Percentiles rank a stretch among this genome's conserved stretches.
Evolutionary conservation across 2,888 invertebrate genomes (phyloP).

Genomic region (Euplagia quadripunctaria): DNA sequence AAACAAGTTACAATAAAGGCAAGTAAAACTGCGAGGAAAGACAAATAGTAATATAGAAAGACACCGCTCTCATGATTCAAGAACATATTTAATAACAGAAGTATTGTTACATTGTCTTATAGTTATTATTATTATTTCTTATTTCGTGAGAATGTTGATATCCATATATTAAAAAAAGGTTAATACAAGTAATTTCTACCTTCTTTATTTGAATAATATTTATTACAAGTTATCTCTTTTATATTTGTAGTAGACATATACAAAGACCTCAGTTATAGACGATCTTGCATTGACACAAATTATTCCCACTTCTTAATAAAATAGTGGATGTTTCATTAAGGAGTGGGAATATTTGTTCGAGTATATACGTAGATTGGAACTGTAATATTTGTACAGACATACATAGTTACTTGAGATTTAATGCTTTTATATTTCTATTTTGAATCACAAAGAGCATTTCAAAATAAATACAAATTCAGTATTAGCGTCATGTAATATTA

Average conservation of each 20-base stretch:
- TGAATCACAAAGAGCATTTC: too few species aligned
- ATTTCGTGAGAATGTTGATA: neutral
- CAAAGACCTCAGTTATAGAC: too few species aligned
- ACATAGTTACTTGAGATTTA: too few species aligned
- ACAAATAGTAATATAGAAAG: neutral
- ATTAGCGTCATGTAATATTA: too few species aligned
- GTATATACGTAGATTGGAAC: too few species aligned
- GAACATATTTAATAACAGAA: neutral
- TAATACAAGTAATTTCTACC: neutral
- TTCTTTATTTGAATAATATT: neutral
- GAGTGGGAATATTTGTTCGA: too few species aligned
- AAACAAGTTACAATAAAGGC: neutral
- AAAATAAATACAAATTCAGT: too few species aligned
- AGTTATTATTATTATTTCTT: neutral
- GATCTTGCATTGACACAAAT: too few species aligned
- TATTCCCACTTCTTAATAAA: too few species aligned
- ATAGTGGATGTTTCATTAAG: too few species aligned
- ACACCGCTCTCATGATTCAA: neutral
- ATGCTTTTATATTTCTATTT: too few species aligned
- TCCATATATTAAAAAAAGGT: neutral
- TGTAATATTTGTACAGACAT: too few species aligned
- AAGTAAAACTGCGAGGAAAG: neutral
- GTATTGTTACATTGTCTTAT: neutral
- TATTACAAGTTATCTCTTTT: neutral
- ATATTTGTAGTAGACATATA: neutral